A percentile compares a stretch with the other conserved stretches of the same genome.
Conservation (phyloP, 2,888 invertebrate genomes). For the Anagyrus pseudococci region DNA sequence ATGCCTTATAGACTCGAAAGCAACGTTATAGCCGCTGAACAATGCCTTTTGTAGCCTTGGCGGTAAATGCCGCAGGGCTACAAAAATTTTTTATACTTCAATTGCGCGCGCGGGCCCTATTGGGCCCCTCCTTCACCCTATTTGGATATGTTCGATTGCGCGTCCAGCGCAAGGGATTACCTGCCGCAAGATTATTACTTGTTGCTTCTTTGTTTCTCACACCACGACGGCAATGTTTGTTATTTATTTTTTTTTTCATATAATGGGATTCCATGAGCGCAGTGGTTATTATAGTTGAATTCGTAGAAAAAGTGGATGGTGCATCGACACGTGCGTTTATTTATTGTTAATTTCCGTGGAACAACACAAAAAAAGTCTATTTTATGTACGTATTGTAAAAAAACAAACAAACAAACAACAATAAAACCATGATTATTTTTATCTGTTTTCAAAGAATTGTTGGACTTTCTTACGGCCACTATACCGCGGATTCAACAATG, state of each 20-base stretch:
- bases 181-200: too few relatives aligned
- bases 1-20: constrained; percentile 25
- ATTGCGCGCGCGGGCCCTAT: background rate
- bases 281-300: too few relatives aligned
- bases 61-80: background rate
- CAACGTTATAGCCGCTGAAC: background rate
- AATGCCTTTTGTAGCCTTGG: background rate
- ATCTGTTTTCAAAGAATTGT: constrained; percentile 26
- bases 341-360: constrained; percentile 17
- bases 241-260: constrained; percentile 3
- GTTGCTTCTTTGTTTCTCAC: too few relatives aligned
- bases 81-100: constrained; percentile 19
- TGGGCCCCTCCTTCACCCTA: too few relatives aligned
- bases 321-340: constrained; percentile 8
- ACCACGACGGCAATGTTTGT: background rate
- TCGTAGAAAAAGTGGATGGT: background rate
- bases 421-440: constrained; percentile 23
- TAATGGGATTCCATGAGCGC: too few relatives aligned
- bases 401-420: too few relatives aligned
- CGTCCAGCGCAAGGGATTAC: too few relatives aligned
- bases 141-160: too few relatives aligned
- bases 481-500: too few relatives aligned
- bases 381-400: constrained; percentile 20
- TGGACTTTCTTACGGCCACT: too few relatives aligned
- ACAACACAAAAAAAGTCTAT: constrained; percentile 26